Evolutionary conservation across 2,113 vertebrate genomes (phyloP).

Genomic region (Eulacestoma nigropectus): DNA sequence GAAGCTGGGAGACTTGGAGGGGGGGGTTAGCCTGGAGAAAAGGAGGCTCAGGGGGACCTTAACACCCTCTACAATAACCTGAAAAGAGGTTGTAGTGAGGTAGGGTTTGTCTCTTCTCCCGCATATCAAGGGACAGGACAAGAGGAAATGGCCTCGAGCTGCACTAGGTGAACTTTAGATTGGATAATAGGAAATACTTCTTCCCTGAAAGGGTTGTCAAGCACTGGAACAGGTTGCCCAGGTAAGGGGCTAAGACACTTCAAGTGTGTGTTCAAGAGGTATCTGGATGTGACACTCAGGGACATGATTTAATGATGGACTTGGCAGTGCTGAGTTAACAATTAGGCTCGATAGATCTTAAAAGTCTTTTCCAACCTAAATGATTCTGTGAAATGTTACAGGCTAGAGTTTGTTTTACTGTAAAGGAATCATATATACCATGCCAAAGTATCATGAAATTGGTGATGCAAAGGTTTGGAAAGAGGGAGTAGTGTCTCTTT

Average conservation of each 20-base stretch:
- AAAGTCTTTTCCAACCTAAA: not conserved
- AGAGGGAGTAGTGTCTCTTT: not conserved
- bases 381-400: not conserved
- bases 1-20: not conserved
- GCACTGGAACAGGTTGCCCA: not conserved
- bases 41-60: not conserved
- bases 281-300: not conserved
- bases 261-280: not conserved
- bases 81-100: not conserved
- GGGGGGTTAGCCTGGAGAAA: not conserved
- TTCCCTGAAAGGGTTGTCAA: not conserved
- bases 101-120: not conserved
- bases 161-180: not conserved
- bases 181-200: not conserved
- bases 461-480: not conserved
- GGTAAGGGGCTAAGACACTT: not conserved
- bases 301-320: not conserved
- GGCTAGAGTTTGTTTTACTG: not conserved
- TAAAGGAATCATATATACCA: not conserved
- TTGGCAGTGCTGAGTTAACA: not conserved
- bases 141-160: not conserved
- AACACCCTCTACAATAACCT: not conserved
- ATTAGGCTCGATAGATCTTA: not conserved
- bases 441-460: not conserved
- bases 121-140: not conserved